A percentile compares a stretch with the other conserved stretches of the same genome.
phyloP scores from a whole-genome alignment of 2,113 vertebrate genomes.

The Brachirus orientalis region DNA sequence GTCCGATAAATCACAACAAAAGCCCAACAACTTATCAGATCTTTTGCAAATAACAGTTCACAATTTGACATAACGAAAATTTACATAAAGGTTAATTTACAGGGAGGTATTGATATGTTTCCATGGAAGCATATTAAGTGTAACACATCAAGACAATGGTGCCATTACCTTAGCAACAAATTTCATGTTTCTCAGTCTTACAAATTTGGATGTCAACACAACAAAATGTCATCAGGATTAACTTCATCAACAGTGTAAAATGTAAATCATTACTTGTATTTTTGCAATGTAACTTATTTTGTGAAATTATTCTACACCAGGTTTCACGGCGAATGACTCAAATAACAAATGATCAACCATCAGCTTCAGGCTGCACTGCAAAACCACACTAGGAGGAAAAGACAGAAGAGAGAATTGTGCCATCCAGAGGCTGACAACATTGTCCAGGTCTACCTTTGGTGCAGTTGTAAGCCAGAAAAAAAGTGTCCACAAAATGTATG shows the following conservation, averaged over 20 bases:
- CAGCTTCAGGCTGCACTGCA: constrained; percentile 55
- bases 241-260: not conserved
- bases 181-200: not conserved
- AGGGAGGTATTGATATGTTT: constrained; percentile 13
- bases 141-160: not conserved
- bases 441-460: constrained; percentile 30
- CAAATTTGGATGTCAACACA: not conserved
- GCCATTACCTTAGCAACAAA: constrained; percentile 24
- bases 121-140: constrained; percentile 23
- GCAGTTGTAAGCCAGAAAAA: constrained; percentile 1
- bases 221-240: not conserved
- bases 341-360: constrained; percentile 3
- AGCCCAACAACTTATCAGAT: not conserved
- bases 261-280: not conserved
- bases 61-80: constrained; percentile 3
- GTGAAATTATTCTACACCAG: too few relatives aligned
- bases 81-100: constrained; percentile 19
- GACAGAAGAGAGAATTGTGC: constrained; percentile 9
- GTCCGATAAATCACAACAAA: not conserved
- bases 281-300: too few relatives aligned
- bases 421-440: constrained; percentile 48
- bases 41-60: not conserved
- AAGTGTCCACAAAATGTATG: constrained; percentile 4
- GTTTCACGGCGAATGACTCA: too few relatives aligned
- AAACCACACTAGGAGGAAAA: constrained; percentile 41